phyloP scores from a whole-genome alignment of 92 coral and sea anemone genomes.

The Porites evermanni region DNA sequence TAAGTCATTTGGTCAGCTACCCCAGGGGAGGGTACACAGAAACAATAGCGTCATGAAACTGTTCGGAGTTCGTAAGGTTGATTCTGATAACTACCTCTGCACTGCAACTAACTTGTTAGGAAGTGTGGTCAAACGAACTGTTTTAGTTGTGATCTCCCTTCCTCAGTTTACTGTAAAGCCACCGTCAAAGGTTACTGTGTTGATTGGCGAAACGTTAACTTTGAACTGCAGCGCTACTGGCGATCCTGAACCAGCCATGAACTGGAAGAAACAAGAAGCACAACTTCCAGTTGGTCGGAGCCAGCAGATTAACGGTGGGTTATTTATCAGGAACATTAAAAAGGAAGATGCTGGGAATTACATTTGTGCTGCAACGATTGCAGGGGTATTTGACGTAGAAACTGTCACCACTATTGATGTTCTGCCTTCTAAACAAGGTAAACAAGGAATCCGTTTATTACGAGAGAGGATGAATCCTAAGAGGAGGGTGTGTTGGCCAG shows the following conservation, averaged over 20 bases:
- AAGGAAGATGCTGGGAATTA: neutral
- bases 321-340: neutral
- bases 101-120: slow-evolving; percentile 26
- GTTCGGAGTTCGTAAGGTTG: neutral
- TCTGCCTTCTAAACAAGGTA: neutral
- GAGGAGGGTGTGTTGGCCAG: no score
- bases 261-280: slow-evolving; percentile 29
- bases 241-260: neutral
- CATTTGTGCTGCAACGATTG: neutral
- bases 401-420: neutral
- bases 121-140: neutral
- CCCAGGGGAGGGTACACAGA: no score
- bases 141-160: slow-evolving; percentile 9
- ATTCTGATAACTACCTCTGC: no score
- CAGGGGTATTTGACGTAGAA: slow-evolving; percentile 7
- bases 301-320: neutral
- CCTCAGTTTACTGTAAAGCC: slow-evolving; percentile 44
- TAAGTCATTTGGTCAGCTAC: no score
- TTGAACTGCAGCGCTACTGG: slow-evolving; percentile 42
- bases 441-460: no score
- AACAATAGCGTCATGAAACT: neutral
- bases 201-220: neutral
- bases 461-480: no score
- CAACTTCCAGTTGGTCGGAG: neutral
- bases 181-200: neutral